phyloP scores from a whole-genome alignment of 1,140 invertebrate species.

The Drosophila yakuba region DNA sequence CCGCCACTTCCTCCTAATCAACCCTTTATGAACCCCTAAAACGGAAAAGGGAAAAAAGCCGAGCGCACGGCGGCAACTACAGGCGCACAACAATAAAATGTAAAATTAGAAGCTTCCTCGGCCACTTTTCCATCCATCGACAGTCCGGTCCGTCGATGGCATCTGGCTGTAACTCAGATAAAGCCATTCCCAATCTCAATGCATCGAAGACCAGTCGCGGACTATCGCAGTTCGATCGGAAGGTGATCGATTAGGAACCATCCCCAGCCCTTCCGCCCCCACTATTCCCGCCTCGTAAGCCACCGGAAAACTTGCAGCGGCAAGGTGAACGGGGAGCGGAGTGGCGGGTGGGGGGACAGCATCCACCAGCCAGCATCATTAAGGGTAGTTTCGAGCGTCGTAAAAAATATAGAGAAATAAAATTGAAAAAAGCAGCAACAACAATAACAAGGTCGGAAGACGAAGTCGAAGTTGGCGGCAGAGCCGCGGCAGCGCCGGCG shows the following conservation, averaged over 20 bases:
- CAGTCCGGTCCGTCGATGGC: conserved; percentile 14
- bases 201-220: neutral
- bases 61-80: conserved; percentile 4
- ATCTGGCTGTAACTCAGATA: conserved; percentile 4
- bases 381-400: conserved; percentile 80
- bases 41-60: conserved; percentile 30
- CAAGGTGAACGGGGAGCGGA: neutral
- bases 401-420: conserved; percentile 82
- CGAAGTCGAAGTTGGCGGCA: conserved; percentile 38
- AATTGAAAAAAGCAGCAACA: conserved; percentile 68
- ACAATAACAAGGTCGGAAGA: conserved; percentile 56
- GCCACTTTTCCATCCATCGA: conserved; percentile 47
- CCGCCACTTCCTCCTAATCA: conserved; percentile 64
- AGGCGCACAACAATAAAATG: conserved; percentile 72
- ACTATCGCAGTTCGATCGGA: neutral
- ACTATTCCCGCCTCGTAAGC: conserved; percentile 13
- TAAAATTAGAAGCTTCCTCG: conserved; percentile 70
- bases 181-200: neutral
- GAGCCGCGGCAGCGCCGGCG: conserved; percentile 1
- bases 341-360: conserved; percentile 19
- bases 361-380: conserved; percentile 72
- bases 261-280: conserved; percentile 3
- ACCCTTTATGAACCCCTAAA: conserved; percentile 79
- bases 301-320: conserved; percentile 15
- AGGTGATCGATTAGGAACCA: conserved; percentile 12